Evolutionary conservation across 2,113 vertebrate genomes (phyloP).

Genomic region (Plectropomus leopardus): DNA sequence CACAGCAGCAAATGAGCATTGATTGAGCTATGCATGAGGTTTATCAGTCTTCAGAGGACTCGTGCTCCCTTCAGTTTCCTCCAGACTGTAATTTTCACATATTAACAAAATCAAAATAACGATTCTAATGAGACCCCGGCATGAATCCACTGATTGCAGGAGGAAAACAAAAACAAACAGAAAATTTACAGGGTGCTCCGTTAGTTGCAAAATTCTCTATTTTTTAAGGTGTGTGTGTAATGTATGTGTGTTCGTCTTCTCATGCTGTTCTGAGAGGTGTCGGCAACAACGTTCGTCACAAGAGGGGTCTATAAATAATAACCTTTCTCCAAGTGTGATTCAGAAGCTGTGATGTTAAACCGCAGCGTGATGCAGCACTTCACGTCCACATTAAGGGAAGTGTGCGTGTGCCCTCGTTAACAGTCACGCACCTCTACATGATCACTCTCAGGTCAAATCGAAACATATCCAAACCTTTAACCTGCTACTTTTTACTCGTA

Average conservation of each 20-base stretch:
- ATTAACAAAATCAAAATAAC: constrained; percentile 7
- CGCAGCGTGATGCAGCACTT: constrained; percentile 40
- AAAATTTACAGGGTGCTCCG: not conserved
- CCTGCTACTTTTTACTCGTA: not conserved
- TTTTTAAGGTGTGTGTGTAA: constrained; percentile 10
- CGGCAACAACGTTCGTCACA: constrained; percentile 20
- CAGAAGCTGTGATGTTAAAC: constrained; percentile 44
- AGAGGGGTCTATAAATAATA: constrained; percentile 60
- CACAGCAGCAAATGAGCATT: constrained; percentile 42
- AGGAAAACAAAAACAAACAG: constrained; percentile 5
- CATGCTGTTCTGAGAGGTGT: constrained; percentile 36
- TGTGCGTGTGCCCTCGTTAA: not conserved
- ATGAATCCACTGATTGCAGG: constrained; percentile 7
- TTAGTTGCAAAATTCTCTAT: too few species aligned
- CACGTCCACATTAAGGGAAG: not conserved
- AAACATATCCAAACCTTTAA: not conserved
- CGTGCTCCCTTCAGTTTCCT: not conserved
- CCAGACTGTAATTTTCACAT: not conserved
- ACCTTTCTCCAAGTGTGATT: constrained; percentile 59
- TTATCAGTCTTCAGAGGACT: not conserved
- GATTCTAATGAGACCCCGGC: not conserved
- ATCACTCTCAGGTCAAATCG: not conserved
- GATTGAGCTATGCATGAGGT: constrained; percentile 19
- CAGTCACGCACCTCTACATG: not conserved
- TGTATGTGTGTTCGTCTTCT: constrained; percentile 2